Evolutionary conservation across 2,888 invertebrate genomes (phyloP), one percentile per base, ranked within the genome.

Genomic region (Ennomos quercinarius): DNA sequence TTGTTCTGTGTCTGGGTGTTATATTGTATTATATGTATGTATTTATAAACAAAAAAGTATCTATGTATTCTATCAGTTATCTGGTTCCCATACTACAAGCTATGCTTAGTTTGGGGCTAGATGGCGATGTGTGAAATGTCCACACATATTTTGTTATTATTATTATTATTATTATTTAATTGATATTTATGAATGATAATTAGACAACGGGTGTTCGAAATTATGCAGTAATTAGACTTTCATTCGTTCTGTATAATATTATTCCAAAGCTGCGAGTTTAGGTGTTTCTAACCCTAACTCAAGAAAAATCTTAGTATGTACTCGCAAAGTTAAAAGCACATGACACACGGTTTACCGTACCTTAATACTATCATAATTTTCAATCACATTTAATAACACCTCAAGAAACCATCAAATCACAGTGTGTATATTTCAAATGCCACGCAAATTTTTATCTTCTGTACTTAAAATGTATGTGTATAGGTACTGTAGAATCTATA

Each of bases 141-240:
- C n/a, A n/a, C n/a, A n/a, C n/a, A n/a, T n/a, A n/a, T n/a, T n/a
- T n/a, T n/a, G n/a, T n/a, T n/a, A n/a, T n/a, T n/a, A n/a, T n/a
- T n/a, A n/a, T n/a, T n/a, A n/a, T n/a, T n/a, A n/a, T n/a, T n/a
- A n/a, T n/a, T n/a, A n/a, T n/a, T 56, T 55, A 53, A 27, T 39
- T 58, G 54, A 43, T 55, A 57, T 45, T 50, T 48, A 51, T 27
- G 34, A 34, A 46, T 51, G 53, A 46, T 52, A 57, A 57, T 48
- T 58, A 57, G 62, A 65, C 60, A 62, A 57, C 51, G 10, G 46
- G 43, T 53, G 55, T 50, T 39, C 35, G 12, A 6, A 17, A 34
- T 45, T 52, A 17, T 45, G 9, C 45, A 53, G 45, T 11, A 11
- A 41, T 34, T 17, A 10, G 10, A 11, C 41, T 45, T 13, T 45